Conservation (phyloP, 2,888 invertebrate species). For the Platynereis dumerilii region DNA sequence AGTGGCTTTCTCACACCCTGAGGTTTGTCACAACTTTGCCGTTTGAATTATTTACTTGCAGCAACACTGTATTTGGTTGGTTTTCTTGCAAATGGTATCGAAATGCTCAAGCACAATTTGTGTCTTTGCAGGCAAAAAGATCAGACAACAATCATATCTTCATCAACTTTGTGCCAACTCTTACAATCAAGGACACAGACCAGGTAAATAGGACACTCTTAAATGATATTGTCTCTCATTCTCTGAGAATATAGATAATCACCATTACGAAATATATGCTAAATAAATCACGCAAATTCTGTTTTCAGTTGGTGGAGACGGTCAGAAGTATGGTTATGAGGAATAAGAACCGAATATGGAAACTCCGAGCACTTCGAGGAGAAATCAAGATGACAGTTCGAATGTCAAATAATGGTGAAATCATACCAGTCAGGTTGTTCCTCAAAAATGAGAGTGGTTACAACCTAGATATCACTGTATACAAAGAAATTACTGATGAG, state of each 20-base stretch:
- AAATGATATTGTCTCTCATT: too few species aligned
- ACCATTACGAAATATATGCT: too few species aligned
- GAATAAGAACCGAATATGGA: constrained; percentile 90
- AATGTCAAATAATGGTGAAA: constrained; percentile 79
- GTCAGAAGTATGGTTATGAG: constrained; percentile 95
- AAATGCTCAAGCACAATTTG: too few species aligned
- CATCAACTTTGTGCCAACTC: constrained; percentile 97
- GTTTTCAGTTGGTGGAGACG: constrained; percentile 84
- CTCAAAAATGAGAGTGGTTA: constrained; percentile 97
- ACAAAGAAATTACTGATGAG: constrained; percentile 79
- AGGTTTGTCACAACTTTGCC: constrained; percentile 58
- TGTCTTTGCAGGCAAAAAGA: constrained; percentile 63
- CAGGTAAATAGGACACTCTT: constrained; percentile 69
- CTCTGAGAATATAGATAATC: too few species aligned
- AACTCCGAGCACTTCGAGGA: constrained; percentile 92
- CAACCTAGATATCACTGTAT: constrained; percentile 90
- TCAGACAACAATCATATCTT: constrained; percentile 99
- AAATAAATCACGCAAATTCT: too few species aligned
- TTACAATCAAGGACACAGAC: constrained; percentile 89
- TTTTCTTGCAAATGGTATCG: too few species aligned
- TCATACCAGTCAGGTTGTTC: constrained; percentile 86
- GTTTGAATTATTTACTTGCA: too few species aligned
- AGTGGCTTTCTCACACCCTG: constrained; percentile 93
- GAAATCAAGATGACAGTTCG: constrained; percentile 93
- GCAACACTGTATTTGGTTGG: too few species aligned